These are phyloP conservation scores for Stichopus horrens DNA, from an alignment of 53 echinoderm and acorn worm genomes.

Conservation along the genomic window DNA sequence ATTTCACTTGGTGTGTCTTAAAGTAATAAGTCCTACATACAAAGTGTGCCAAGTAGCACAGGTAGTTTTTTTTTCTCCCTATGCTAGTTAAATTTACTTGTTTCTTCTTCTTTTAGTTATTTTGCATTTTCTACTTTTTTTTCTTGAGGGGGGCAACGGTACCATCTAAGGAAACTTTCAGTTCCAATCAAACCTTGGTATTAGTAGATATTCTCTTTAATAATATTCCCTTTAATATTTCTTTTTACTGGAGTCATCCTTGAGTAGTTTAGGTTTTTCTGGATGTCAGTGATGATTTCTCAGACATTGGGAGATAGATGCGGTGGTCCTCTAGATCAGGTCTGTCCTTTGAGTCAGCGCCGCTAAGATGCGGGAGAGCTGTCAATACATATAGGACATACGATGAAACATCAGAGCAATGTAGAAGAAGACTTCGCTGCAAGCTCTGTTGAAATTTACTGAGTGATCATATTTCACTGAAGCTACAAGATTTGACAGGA, in stretches of 20 bases:
- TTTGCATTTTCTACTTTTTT: no score
- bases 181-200: no score
- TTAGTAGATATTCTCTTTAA: no score
- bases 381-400: not conserved
- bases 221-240: no score
- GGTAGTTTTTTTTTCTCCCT: no score
- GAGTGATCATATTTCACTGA: not conserved
- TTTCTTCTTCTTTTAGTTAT: no score
- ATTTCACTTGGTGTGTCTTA: no score
- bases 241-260: not conserved
- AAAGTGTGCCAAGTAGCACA: no score
- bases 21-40: no score
- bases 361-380: not conserved
- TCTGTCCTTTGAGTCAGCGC: not conserved
- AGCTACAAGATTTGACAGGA: not conserved
- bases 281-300: not conserved
- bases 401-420: not conserved
- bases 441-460: not conserved
- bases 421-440: not conserved
- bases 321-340: not conserved
- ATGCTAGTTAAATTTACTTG: no score
- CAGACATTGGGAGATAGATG: not conserved
- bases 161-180: no score
- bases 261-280: not conserved
- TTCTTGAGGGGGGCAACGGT: no score